Evolutionary conservation across 2,113 vertebrate genomes (phyloP).

Genomic region (Echinops telfairi): DNA sequence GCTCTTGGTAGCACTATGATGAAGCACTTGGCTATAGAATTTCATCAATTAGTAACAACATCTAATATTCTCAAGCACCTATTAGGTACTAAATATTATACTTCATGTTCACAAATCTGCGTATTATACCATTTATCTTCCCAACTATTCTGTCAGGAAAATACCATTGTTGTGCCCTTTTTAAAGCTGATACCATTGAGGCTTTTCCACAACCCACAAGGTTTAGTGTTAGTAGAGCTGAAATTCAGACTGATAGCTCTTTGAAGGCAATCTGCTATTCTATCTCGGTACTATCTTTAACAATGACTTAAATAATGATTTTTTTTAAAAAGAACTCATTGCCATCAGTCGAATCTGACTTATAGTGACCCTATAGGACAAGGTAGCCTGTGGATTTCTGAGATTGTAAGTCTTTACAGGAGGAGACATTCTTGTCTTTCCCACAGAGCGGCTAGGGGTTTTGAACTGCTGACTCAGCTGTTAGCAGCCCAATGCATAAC

Average conservation of each 20-base stretch:
- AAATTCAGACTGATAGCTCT: not conserved
- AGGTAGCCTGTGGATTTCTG: no score
- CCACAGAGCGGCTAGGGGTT: no score
- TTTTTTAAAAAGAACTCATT: no score
- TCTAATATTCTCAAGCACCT: not conserved
- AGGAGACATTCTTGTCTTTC: no score
- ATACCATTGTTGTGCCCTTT: not conserved
- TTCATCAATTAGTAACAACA: not conserved
- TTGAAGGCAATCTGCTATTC: not conserved
- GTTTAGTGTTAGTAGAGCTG: not conserved
- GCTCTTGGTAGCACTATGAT: not conserved
- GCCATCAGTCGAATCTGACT: no score
- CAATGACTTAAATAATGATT: not conserved
- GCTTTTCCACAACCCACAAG: conserved; percentile 2
- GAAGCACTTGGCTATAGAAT: not conserved
- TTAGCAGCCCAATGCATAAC: no score
- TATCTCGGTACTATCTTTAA: conserved; percentile 1
- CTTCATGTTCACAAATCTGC: not conserved
- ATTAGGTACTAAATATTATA: not conserved
- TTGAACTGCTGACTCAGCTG: no score
- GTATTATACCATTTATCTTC: not conserved
- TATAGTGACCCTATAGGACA: no score
- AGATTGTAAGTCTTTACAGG: no score
- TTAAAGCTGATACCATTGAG: conserved; percentile 17
- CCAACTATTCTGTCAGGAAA: not conserved